Percentiles rank a stretch among this genome's conserved stretches.
Conservation (phyloP, 2,888 invertebrate species). For the Torymus aiolomorphi region DNA sequence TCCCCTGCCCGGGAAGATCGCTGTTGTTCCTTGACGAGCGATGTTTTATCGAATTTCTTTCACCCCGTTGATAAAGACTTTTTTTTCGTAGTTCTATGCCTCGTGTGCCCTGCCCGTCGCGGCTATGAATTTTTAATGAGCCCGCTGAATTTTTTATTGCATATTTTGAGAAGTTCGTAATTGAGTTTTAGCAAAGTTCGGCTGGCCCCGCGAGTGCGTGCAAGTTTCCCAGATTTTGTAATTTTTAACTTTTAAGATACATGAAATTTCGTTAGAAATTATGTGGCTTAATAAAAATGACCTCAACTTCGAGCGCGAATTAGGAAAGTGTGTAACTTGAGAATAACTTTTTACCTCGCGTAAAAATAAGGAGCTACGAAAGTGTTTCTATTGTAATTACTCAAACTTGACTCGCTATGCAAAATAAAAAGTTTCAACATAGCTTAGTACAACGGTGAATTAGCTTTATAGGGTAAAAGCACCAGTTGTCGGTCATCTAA, state of each 20-base stretch:
- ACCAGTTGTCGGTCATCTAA: too few relatives aligned
- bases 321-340: slow-evolving; percentile 4
- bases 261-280: slow-evolving; percentile 35
- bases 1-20: not conserved
- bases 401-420: not conserved
- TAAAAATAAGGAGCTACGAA: not conserved
- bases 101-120: not conserved
- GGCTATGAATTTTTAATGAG: slow-evolving; percentile 53
- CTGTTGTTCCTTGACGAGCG: slow-evolving; percentile 26
- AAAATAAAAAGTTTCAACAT: too few relatives aligned
- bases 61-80: slow-evolving; percentile 3
- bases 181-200: slow-evolving; percentile 47
- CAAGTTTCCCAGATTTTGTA: slow-evolving; percentile 41
- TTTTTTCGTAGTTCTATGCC: slow-evolving; percentile 4
- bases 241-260: slow-evolving; percentile 48
- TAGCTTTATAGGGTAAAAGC: too few relatives aligned
- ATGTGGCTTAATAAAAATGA: slow-evolving; percentile 30
- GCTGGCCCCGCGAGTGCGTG: slow-evolving; percentile 24
- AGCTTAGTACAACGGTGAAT: too few relatives aligned
- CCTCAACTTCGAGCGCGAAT: not conserved
- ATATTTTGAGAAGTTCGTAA: slow-evolving; percentile 53
- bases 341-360: not conserved
- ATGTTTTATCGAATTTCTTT: slow-evolving; percentile 26
- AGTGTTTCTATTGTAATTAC: not conserved
- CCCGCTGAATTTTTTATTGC: slow-evolving; percentile 48